Conservation (phyloP, 1,140 invertebrate genomes). For the Leucophenga varia region DNA sequence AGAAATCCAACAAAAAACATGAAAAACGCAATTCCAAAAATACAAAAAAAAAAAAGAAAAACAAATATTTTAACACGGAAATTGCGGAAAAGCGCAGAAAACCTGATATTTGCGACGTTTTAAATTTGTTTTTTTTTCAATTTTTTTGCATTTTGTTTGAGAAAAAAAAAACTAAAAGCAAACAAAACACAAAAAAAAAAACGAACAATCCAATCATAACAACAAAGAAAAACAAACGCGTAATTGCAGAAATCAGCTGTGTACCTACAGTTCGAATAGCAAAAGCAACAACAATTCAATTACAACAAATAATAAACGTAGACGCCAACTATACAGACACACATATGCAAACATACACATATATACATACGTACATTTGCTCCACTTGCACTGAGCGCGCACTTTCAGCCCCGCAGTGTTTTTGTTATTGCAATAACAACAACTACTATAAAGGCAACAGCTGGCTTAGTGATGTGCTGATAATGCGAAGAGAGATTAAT, state of each 20-base stretch:
- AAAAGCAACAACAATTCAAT: constrained; percentile 1
- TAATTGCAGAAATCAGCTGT: constrained; percentile 56
- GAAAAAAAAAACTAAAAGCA: constrained; percentile 24
- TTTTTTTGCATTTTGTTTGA: too few species aligned
- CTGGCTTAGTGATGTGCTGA: constrained; percentile 25
- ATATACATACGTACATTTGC: constrained; percentile 18
- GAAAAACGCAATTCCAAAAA: too few species aligned
- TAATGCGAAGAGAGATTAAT: constrained; percentile 1
- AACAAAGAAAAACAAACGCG: constrained; percentile 50
- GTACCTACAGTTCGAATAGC: constrained; percentile 39
- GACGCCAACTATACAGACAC: constrained; percentile 6
- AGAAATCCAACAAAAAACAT: too few species aligned
- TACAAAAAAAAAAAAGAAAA: too few species aligned
- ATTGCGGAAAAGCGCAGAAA: too few species aligned
- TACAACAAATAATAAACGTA: constrained; percentile 1
- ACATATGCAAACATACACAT: constrained; percentile 8
- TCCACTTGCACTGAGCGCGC: constrained; percentile 23
- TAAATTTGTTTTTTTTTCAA: too few species aligned
- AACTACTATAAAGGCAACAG: constrained; percentile 28
- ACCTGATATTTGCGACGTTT: too few species aligned
- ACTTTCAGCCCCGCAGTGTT: constrained; percentile 1
- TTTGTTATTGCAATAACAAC: neutral
- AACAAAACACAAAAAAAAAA: constrained; percentile 14
- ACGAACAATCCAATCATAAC: constrained; percentile 11
- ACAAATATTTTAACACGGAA: too few species aligned